Evolutionary conservation across 2,888 invertebrate genomes (phyloP).

Genomic region (Andrena fulva): DNA sequence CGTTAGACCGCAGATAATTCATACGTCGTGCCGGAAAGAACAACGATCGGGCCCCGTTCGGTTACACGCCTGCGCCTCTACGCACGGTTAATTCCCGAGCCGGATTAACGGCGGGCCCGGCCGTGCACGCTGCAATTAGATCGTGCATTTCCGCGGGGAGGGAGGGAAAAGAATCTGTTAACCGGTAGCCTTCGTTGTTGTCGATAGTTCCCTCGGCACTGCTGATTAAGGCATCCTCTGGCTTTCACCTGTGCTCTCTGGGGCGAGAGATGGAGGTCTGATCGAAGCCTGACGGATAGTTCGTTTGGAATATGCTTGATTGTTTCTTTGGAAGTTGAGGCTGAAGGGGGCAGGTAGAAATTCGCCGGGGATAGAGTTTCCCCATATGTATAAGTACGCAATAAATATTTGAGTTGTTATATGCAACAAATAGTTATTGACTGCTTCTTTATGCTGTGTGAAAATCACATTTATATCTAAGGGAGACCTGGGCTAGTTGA

Average conservation of each 20-base stretch:
- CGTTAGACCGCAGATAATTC: slow-evolving; percentile 56
- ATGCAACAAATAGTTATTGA: too few relatives aligned
- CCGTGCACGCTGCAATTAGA: slow-evolving; percentile 34
- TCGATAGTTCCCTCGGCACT: slow-evolving; percentile 2
- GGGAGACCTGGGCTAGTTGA: too few relatives aligned
- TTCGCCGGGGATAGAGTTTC: too few relatives aligned
- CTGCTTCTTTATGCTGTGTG: too few relatives aligned
- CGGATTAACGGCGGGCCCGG: slow-evolving; percentile 13
- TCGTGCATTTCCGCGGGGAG: neutral
- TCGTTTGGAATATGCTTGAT: too few relatives aligned
- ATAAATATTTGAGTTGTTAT: too few relatives aligned
- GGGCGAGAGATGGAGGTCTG: neutral
- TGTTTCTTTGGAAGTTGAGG: too few relatives aligned
- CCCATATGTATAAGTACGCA: too few relatives aligned
- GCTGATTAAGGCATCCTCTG: slow-evolving; percentile 8
- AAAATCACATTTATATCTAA: too few relatives aligned
- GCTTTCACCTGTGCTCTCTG: slow-evolving; percentile 11
- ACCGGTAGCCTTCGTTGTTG: slow-evolving; percentile 2
- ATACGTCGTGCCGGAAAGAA: slow-evolving; percentile 48
- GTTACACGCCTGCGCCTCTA: neutral
- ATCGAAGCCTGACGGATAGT: neutral
- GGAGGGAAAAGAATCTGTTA: neutral
- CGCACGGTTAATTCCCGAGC: slow-evolving; percentile 31
- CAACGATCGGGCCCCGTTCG: slow-evolving; percentile 7
- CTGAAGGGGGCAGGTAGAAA: too few relatives aligned